Conservation (phyloP, 1,140 invertebrate species). For the Drosophila tani region DNA sequence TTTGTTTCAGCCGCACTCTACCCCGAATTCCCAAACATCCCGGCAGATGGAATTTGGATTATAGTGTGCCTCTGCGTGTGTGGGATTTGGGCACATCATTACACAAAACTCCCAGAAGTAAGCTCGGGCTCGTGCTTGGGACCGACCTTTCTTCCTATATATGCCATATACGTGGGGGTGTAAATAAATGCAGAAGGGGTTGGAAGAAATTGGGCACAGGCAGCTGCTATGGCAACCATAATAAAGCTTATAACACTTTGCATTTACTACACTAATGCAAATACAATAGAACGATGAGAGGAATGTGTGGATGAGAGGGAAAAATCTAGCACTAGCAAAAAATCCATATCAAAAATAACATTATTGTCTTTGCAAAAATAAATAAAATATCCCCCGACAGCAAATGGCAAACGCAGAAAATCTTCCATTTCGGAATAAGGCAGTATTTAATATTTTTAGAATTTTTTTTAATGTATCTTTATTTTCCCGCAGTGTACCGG, state of each 20-base stretch:
- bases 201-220: constrained; percentile 2
- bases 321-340: too few species aligned
- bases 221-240: constrained; percentile 60
- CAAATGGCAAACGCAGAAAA: background rate
- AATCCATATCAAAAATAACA: too few species aligned
- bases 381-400: background rate
- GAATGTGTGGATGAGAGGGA: constrained; percentile 2
- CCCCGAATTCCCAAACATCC: constrained; percentile 2
- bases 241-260: constrained; percentile 84
- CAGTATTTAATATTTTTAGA: too few species aligned
- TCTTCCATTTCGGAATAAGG: too few species aligned
- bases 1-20: constrained; percentile 18
- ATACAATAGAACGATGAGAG: constrained; percentile 64
- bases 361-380: too few species aligned
- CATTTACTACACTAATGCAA: constrained; percentile 82
- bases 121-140: constrained; percentile 50
- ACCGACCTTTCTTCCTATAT: constrained; percentile 28
- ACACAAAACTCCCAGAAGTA: constrained; percentile 75
- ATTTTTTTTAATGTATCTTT: too few species aligned
- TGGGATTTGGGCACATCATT: constrained; percentile 78
- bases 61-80: constrained; percentile 52
- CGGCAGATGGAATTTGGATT: constrained; percentile 46
- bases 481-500: constrained; percentile 10
- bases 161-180: background rate
- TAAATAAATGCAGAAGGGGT: constrained; percentile 5